Conservation (phyloP, 1,140 invertebrate genomes). For the Chironomus striatipennis region DNA sequence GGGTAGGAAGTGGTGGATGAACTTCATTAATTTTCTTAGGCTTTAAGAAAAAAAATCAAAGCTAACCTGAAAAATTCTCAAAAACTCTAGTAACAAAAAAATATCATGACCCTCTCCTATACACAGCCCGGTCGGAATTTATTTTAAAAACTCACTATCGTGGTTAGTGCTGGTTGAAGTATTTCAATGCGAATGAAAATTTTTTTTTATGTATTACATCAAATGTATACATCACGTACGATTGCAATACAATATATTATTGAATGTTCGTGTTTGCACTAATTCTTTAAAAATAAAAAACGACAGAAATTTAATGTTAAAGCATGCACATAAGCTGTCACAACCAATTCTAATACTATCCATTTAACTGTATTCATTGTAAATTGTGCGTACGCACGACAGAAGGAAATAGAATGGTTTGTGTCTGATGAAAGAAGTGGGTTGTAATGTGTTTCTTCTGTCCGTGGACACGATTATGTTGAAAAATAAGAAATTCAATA, state of each 20-base stretch:
- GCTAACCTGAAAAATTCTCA: no score
- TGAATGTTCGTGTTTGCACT: background rate
- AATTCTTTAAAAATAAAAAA: constrained; percentile 6
- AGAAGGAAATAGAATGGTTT: background rate
- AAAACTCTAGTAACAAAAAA: no score
- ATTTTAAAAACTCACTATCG: background rate
- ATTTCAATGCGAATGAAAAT: background rate
- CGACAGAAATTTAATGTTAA: background rate
- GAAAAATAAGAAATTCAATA: no score
- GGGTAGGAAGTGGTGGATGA: no score
- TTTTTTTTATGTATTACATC: background rate
- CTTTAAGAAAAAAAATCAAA: no score
- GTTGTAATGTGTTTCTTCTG: no score
- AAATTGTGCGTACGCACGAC: constrained; percentile 11
- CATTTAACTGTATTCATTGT: background rate
- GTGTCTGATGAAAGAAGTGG: no score
- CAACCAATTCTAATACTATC: background rate
- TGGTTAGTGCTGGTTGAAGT: background rate
- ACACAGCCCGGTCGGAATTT: no score
- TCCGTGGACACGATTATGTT: no score
- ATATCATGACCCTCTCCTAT: no score
- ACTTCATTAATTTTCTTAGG: no score
- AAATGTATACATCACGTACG: background rate
- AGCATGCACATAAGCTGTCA: background rate
- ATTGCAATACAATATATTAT: background rate